Conservation (phyloP, 92 coral and sea anemone genomes). For the Galaxea fascicularis region DNA sequence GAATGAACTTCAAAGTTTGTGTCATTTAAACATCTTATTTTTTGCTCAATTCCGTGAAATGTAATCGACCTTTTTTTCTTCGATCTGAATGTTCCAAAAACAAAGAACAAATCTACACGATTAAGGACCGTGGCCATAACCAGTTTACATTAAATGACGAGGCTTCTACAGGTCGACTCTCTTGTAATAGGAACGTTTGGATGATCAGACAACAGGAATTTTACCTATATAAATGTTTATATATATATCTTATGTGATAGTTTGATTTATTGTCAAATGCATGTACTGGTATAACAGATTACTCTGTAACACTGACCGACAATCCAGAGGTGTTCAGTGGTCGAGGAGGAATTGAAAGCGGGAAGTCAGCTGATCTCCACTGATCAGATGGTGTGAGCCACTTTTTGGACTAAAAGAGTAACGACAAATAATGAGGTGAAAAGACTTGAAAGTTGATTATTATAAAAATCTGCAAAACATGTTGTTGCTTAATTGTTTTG, state of each 20-base stretch:
- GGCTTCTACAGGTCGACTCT: too few relatives aligned
- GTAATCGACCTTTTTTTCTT: too few relatives aligned
- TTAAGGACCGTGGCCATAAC: too few relatives aligned
- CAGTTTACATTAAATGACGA: too few relatives aligned
- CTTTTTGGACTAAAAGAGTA: constrained; percentile 22
- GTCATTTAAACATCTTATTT: too few relatives aligned
- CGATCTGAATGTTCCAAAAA: too few relatives aligned
- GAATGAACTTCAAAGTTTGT: too few relatives aligned
- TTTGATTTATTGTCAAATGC: neutral
- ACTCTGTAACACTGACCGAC: neutral
- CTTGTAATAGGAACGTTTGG: too few relatives aligned
- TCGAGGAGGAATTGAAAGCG: constrained; percentile 7
- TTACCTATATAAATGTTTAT: neutral
- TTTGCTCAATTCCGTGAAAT: too few relatives aligned
- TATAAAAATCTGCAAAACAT: neutral
- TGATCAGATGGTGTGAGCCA: constrained; percentile 33
- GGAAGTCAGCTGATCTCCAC: constrained; percentile 19
- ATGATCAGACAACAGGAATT: too few relatives aligned
- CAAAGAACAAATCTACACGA: too few relatives aligned
- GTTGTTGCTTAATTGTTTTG: neutral
- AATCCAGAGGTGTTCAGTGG: constrained; percentile 16
- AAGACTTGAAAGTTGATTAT: neutral
- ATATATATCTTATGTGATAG: too few relatives aligned
- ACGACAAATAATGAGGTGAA: neutral
- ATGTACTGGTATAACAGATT: neutral